Base-by-base conservation (phyloP, 2,797 vertebrate genomes). In the Eptatretus atami region DNA sequence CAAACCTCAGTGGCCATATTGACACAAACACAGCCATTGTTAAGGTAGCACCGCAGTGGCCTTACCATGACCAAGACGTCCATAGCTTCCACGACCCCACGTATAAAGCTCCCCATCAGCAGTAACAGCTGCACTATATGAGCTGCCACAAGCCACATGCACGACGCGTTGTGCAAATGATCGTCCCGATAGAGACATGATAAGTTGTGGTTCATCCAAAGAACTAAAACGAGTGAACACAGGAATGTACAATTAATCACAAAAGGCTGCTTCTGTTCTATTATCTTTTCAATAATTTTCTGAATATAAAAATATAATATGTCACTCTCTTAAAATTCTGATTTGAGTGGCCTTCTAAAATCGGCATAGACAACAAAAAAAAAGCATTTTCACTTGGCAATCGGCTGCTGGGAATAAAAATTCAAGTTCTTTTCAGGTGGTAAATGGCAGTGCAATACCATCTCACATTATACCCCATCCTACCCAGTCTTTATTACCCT, bases 21-120 rank as follows among this genome's bases (percentile, higher is more conserved):
- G 31, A 44, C 31, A 44, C 31, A 44, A 44, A 44, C 31, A 44
- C 31, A 8, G 6, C 31, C 31, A 44, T 44, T 44, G 31, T 8
- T 19, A 44, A 44, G 31, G 31, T 8, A 44, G 31, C 31, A 2
- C 15, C n/a, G 57, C 57, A 24, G 57, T 25, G 11, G 25, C 10
- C 15, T 61, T 76, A 95, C 92, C 90, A 6, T 98, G 92, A 52
- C 92, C 92, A 53, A 98, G 78, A 1, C 92, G 80, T 65, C 90
- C 90, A 1, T 96, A 98, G 77, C 96, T 98, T 54, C 92, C 92
- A 53, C 87, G 71, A 63, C 90, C 92, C 90, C 90, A 94, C 0
- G 92, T 96, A 54, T 86, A 96, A 2, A 98, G 78, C 68, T 94
- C 90, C 15, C 92, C 92, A 63, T 96, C 88, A 1, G 83, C 83